A percentile compares a stretch with the other conserved stretches of the same genome.
Conservation (phyloP, 1,140 invertebrate species). For the Euglossa dilemma region DNA sequence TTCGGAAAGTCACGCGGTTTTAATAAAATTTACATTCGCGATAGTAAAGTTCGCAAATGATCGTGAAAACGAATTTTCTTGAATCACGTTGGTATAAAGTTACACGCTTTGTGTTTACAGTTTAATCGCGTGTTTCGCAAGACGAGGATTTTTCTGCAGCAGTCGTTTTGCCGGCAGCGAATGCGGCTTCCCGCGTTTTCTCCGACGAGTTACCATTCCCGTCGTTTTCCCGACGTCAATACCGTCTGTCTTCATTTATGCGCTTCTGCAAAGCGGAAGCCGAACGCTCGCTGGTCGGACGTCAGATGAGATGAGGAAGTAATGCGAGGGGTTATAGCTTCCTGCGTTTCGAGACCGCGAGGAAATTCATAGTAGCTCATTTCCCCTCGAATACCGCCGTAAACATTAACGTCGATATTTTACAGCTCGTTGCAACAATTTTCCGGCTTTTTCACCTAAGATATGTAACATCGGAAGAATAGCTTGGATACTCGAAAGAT, state of each 20-base stretch:
- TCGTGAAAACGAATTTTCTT: constrained; percentile 10
- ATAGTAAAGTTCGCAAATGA: not conserved
- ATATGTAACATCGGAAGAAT: too few species aligned
- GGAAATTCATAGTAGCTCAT: not conserved
- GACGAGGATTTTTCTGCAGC: constrained; percentile 50
- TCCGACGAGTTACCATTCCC: constrained; percentile 46
- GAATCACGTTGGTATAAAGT: constrained; percentile 3
- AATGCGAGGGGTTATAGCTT: constrained; percentile 44
- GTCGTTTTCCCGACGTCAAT: constrained; percentile 57
- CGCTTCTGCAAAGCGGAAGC: constrained; percentile 12
- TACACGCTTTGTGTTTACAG: constrained; percentile 48
- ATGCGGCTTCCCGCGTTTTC: constrained; percentile 65
- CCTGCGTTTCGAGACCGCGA: constrained; percentile 13
- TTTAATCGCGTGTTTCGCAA: constrained; percentile 66
- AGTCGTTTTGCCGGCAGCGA: constrained; percentile 53
- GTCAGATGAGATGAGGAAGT: constrained; percentile 39
- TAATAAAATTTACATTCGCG: not conserved
- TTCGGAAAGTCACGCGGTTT: not conserved
- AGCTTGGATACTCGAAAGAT: too few species aligned
- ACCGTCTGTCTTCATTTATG: constrained; percentile 71
- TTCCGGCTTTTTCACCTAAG: not conserved
- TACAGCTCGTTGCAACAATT: not conserved
- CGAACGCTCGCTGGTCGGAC: constrained; percentile 2
- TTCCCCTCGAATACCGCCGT: not conserved
- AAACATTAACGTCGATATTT: not conserved